Percentiles rank a stretch among this genome's conserved stretches.
phyloP scores from a whole-genome alignment of 2,797 vertebrate species.

The Masticophis lateralis region DNA sequence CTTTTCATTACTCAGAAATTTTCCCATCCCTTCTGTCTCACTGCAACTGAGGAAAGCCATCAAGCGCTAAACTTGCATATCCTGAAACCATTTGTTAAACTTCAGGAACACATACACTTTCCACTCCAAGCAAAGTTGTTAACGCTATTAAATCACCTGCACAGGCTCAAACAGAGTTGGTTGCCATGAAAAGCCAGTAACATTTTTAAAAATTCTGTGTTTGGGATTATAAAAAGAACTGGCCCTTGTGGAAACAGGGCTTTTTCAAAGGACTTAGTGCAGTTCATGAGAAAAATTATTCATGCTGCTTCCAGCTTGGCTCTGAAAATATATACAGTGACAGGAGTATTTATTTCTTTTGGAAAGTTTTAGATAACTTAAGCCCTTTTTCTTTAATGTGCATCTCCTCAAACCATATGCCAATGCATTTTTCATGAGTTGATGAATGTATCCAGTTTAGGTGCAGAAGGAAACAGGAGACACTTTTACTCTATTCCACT shows the following conservation, averaged over 20 bases:
- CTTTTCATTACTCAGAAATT: constrained; percentile 10
- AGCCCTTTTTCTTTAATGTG: background rate
- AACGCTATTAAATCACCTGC: constrained; percentile 24
- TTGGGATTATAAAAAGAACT: constrained; percentile 10
- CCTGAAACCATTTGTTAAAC: constrained; percentile 11
- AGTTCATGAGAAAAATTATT: constrained; percentile 15
- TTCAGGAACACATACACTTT: constrained; percentile 12
- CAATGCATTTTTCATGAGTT: constrained; percentile 17
- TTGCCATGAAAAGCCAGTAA: constrained; percentile 18
- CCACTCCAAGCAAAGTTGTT: background rate
- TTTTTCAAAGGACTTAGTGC: constrained; percentile 39
- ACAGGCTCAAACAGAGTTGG: background rate
- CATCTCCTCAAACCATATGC: constrained; percentile 20
- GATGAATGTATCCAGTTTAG: constrained; percentile 26
- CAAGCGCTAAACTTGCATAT: background rate
- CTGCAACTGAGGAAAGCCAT: constrained; percentile 12
- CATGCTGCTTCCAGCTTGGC: background rate
- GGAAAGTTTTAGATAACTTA: background rate
- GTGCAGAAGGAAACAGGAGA: constrained; percentile 40
- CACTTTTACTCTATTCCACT: constrained; percentile 31
- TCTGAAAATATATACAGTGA: constrained; percentile 14
- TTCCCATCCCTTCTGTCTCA: constrained; percentile 24
- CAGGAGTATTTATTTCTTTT: constrained; percentile 11
- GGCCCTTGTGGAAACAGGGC: constrained; percentile 11
- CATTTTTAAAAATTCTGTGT: constrained; percentile 4